These are phyloP conservation scores for Raphicerus campestris DNA, from an alignment of 2,113 vertebrate genomes.

Conservation along the genomic window DNA sequence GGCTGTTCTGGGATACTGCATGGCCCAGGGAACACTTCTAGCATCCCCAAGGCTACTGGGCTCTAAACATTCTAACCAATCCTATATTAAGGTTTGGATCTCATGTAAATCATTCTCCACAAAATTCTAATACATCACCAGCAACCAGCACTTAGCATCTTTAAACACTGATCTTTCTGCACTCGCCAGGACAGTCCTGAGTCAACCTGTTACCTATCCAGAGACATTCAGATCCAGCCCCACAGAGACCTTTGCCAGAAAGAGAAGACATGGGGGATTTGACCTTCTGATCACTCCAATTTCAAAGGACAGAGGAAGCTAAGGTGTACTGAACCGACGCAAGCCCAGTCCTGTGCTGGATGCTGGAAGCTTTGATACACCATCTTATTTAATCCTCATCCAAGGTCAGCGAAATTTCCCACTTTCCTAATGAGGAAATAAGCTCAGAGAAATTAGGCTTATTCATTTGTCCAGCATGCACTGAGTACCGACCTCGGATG, in stretches of 20 bases:
- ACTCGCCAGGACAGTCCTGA: not conserved
- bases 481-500: not conserved
- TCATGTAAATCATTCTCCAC: constrained; percentile 24
- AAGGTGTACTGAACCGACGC: not conserved
- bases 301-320: not conserved
- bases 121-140: constrained; percentile 39
- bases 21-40: constrained; percentile 27
- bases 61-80: not conserved
- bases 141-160: constrained; percentile 1
- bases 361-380: not conserved
- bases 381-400: not conserved
- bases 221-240: not conserved
- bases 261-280: not conserved
- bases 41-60: not conserved
- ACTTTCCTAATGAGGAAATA: not conserved
- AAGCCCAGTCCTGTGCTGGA: not conserved
- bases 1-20: constrained; percentile 4
- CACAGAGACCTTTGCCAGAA: not conserved
- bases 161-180: not conserved
- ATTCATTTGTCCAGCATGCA: not conserved
- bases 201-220: not conserved
- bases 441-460: not conserved
- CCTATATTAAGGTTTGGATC: not conserved
- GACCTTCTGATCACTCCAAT: not conserved
- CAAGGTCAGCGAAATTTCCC: not conserved